phyloP scores from a whole-genome alignment of 2,888 invertebrate genomes.

The Chydorus sphaericus region DNA sequence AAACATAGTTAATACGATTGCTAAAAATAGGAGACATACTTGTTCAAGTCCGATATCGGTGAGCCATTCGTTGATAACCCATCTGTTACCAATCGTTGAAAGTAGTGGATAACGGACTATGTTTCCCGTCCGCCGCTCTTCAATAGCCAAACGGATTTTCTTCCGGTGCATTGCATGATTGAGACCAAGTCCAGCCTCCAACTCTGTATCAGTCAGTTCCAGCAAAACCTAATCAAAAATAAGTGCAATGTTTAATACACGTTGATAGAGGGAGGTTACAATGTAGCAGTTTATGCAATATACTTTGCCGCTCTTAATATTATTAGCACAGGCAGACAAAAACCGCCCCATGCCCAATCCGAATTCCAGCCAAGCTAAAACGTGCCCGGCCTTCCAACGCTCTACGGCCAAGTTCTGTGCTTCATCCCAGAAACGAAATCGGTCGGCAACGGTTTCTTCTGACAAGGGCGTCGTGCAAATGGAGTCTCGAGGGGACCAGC shows the following conservation, averaged over 20 bases:
- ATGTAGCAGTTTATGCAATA: too few species aligned
- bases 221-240: conserved; percentile 86
- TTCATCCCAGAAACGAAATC: conserved; percentile 62
- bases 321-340: conserved; percentile 75
- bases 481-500: conserved; percentile 39
- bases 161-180: conserved; percentile 84
- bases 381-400: conserved; percentile 82
- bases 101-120: conserved; percentile 75
- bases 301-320: conserved; percentile 90
- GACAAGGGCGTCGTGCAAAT: conserved; percentile 31
- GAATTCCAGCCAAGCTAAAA: conserved; percentile 86
- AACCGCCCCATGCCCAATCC: conserved; percentile 90
- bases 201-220: conserved; percentile 76
- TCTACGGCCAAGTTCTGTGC: conserved; percentile 63
- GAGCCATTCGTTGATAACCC: conserved; percentile 87
- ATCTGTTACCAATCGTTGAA: conserved; percentile 73
- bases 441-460: conserved; percentile 59
- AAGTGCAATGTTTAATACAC: too few species aligned
- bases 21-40: conserved; percentile 30
- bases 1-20: neutral
- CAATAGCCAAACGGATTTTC: conserved; percentile 81
- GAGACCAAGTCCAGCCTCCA: conserved; percentile 81
- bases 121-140: conserved; percentile 76
- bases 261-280: neutral
- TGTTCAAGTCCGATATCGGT: conserved; percentile 77